Evolutionary conservation across 2,888 invertebrate genomes (phyloP).

Genomic region (Pristionchus arcanus): DNA sequence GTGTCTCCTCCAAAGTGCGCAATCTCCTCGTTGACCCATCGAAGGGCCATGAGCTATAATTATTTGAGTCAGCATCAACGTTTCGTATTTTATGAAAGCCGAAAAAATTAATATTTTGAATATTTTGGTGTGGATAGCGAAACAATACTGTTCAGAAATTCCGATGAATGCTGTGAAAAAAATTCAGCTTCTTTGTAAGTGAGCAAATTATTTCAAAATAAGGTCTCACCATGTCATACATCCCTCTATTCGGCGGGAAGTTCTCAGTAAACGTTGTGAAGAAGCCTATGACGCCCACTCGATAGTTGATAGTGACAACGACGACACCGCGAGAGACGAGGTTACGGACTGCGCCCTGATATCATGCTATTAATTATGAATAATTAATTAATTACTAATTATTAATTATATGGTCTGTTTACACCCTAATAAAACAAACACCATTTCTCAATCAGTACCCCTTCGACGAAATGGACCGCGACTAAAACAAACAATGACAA

Average conservation of each 20-base stretch:
- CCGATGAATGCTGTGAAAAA: too few species aligned
- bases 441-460: too few species aligned
- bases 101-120: not conserved
- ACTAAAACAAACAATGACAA: too few species aligned
- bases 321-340: constrained; percentile 30
- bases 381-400: too few species aligned
- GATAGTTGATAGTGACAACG: constrained; percentile 25
- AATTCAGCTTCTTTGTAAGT: too few species aligned
- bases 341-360: constrained; percentile 14
- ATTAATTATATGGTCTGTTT: too few species aligned
- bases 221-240: constrained; percentile 33
- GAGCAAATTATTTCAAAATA: too few species aligned
- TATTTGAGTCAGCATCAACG: too few species aligned
- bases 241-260: constrained; percentile 39
- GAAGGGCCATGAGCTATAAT: not conserved
- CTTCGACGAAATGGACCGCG: too few species aligned
- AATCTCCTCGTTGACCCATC: constrained; percentile 49
- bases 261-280: constrained; percentile 36
- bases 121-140: not conserved
- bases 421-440: too few species aligned
- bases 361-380: too few species aligned
- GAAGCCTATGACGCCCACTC: constrained; percentile 37
- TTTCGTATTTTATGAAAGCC: too few species aligned
- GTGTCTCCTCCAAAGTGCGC: constrained; percentile 32
- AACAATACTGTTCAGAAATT: not conserved